Base-by-base conservation (phyloP, 2,888 invertebrate species). In the Rotaria sp. region DNA sequence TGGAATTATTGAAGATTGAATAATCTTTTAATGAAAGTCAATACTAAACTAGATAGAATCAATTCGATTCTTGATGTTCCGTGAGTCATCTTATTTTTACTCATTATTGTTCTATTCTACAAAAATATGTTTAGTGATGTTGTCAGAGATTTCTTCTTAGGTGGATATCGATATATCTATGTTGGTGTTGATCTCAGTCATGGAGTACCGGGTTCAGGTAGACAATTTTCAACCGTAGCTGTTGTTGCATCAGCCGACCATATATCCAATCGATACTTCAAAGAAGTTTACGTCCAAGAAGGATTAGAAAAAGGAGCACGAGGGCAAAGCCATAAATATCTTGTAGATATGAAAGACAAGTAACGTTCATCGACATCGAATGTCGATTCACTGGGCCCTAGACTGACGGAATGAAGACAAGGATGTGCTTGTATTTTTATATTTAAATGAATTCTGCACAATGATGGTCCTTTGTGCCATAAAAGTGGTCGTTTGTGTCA, bases 101-200 rank as follows among this genome's bases (percentile, higher is more conserved):
- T 26, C 13, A 45, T 45, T 0, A 26, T 15, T 41, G 45, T 8
- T 4, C 24, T 13, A 11, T 0, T 41, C 11, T 24, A 41, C 0
- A 41, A 26, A 45, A 21, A 38, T n/a, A 11, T 8, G 0, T 80
- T 80, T 35, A 80, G 80, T 1, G 24, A 21, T 4, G 13, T 11
- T 26, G 45, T 80, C 11, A 4, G 21, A 45, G 3, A 45, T 5
- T 80, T 80, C 10, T 80, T 80, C 21, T 45, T 3, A 13, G n/a
- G 45, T 45, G 80, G 80, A 4, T 45, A 80, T 45, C 80, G 18
- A n/a, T 45, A 45, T 45, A 86, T 86, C 85, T 74, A 85, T 30
- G 87, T 88, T 38, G 88, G 88, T 24, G 86, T 86, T 35, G 88
- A 88, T 84, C 87, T 88, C 7, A 88, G 87, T n/a, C 88, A 88